These are phyloP conservation scores for Deilephila porcellus DNA, from an alignment of 2,888 invertebrate species.

Conservation along the genomic window DNA sequence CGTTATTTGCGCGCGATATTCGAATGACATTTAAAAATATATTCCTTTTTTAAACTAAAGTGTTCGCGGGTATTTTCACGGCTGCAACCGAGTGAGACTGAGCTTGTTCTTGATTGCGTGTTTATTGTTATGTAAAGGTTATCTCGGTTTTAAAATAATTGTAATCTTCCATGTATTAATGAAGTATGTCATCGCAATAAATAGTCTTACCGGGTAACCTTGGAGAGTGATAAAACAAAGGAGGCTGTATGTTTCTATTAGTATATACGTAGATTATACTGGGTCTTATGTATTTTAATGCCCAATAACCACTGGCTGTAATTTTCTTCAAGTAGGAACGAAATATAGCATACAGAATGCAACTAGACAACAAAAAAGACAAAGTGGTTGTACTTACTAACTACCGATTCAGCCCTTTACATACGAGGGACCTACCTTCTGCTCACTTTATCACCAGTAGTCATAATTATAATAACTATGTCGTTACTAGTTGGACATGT, in stretches of 20 bases:
- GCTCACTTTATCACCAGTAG: too few relatives aligned
- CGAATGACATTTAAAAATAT: constrained; percentile 59
- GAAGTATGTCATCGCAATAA: constrained; percentile 49
- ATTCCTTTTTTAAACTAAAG: constrained; percentile 34
- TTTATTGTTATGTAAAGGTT: constrained; percentile 56
- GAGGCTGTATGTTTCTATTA: not conserved
- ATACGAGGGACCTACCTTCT: too few relatives aligned
- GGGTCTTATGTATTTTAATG: too few relatives aligned
- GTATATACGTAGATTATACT: too few relatives aligned
- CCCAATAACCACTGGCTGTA: too few relatives aligned
- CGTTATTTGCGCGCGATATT: constrained; percentile 67
- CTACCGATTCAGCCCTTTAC: too few relatives aligned
- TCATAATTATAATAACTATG: too few relatives aligned
- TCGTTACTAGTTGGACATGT: too few relatives aligned
- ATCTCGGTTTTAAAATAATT: constrained; percentile 52
- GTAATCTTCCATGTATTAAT: constrained; percentile 32
- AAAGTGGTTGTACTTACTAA: too few relatives aligned
- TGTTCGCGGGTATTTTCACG: constrained; percentile 51
- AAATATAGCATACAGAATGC: too few relatives aligned
- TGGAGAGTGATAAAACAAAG: not conserved
- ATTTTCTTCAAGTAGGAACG: too few relatives aligned
- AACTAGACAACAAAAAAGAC: too few relatives aligned
- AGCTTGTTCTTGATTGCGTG: constrained; percentile 40
- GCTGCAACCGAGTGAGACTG: constrained; percentile 43
- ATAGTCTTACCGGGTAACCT: constrained; percentile 35